Percentiles rank a stretch among this genome's conserved stretches.
Conservation (phyloP, 2,113 vertebrate species). For the Gallinago jamesoni region DNA sequence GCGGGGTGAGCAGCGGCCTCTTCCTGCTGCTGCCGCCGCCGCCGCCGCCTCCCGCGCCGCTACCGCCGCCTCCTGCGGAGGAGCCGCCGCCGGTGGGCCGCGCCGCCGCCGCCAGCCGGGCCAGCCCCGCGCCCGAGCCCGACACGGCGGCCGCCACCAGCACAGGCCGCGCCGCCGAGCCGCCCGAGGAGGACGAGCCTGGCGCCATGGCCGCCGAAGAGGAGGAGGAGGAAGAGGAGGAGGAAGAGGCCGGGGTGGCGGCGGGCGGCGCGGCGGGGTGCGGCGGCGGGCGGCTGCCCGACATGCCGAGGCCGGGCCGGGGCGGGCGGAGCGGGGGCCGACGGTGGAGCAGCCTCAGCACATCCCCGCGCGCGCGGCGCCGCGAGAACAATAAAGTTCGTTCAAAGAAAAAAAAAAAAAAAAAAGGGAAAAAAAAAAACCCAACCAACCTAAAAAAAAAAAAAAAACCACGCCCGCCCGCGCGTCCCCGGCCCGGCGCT, state of each 20-base stretch:
- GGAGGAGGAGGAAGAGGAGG: slow-evolving; percentile 41
- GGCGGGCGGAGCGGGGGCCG: neutral
- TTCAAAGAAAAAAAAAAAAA: neutral
- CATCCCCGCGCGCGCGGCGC: slow-evolving; percentile 54
- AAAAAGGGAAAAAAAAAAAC: neutral
- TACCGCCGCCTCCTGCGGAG: slow-evolving; percentile 62
- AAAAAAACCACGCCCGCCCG: neutral
- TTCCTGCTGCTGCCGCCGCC: slow-evolving; percentile 78
- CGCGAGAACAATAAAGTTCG: slow-evolving; percentile 65
- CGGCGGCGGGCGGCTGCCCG: slow-evolving; percentile 73
- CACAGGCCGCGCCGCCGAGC: slow-evolving; percentile 35
- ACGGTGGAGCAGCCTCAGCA: neutral
- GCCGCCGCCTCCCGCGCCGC: neutral
- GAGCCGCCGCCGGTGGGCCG: slow-evolving; percentile 54
- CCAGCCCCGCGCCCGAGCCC: slow-evolving; percentile 27
- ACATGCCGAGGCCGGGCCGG: slow-evolving; percentile 60
- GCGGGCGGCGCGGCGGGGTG: slow-evolving; percentile 28
- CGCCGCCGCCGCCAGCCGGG: slow-evolving; percentile 1
- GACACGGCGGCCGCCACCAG: slow-evolving; percentile 54
- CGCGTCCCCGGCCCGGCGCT: neutral
- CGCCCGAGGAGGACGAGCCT: slow-evolving; percentile 64
- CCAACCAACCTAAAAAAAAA: too few species aligned
- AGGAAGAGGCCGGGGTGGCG: slow-evolving; percentile 47
- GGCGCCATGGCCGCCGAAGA: slow-evolving; percentile 42
- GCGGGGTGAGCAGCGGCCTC: slow-evolving; percentile 85